Percentiles rank a stretch among this genome's conserved stretches.
These are phyloP conservation scores for Drosophila koepferae DNA, from an alignment of 2,888 invertebrate genomes.

Conservation along the genomic window DNA sequence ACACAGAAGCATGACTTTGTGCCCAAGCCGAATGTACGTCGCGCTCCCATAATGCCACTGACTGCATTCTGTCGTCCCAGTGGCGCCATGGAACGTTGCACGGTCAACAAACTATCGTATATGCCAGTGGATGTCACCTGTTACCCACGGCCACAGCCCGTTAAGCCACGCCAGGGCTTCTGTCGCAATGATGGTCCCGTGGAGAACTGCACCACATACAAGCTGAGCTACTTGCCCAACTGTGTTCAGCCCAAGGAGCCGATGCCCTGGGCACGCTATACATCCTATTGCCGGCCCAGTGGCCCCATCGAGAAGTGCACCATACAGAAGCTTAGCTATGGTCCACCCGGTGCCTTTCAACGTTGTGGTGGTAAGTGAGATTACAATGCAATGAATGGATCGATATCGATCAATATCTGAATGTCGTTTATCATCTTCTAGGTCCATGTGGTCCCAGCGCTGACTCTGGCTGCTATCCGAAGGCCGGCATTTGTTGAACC, in stretches of 20 bases:
- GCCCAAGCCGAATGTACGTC: conserved; percentile 86
- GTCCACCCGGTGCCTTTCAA: conserved; percentile 86
- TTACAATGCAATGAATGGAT: background rate
- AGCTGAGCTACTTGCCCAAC: conserved; percentile 86
- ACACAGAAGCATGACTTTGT: conserved; percentile 91
- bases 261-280: conserved; percentile 80
- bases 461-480: conserved; percentile 72
- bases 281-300: conserved; percentile 77
- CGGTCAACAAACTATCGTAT: conserved; percentile 83
- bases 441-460: conserved; percentile 56
- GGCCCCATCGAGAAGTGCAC: conserved; percentile 86
- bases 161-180: conserved; percentile 81
- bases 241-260: conserved; percentile 82
- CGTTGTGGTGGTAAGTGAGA: conserved; percentile 78
- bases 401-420: background rate
- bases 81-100: conserved; percentile 81
- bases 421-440: conserved; percentile 1
- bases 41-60: conserved; percentile 73
- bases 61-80: conserved; percentile 76
- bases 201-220: conserved; percentile 86
- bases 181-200: conserved; percentile 73
- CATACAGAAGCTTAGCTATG: conserved; percentile 88
- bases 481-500: conserved; percentile 80
- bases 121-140: conserved; percentile 83
- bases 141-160: conserved; percentile 64